Percentiles rank a stretch among this genome's conserved stretches.
Evolutionary conservation across 2,797 vertebrate genomes (phyloP).

Genomic region (Peromyscus melanophrys): DNA sequence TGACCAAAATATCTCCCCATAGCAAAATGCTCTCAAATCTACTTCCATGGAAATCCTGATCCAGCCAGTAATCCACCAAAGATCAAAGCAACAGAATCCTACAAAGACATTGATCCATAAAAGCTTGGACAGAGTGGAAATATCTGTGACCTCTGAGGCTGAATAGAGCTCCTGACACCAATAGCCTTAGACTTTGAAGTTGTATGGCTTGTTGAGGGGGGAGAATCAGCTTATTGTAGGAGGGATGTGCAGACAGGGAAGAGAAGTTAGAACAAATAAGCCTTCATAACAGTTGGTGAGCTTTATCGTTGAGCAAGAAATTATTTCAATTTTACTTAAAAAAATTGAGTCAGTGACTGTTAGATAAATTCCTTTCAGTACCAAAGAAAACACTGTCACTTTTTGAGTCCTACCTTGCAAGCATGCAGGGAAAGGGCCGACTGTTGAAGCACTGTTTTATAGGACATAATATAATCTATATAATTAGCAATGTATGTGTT

Average conservation of each 20-base stretch:
- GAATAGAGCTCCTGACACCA: conserved; percentile 55
- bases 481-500: background rate
- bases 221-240: background rate
- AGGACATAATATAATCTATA: background rate
- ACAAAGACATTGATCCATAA: conserved; percentile 58
- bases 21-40: conserved; percentile 55
- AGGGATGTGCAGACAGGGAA: background rate
- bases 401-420: background rate
- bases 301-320: background rate
- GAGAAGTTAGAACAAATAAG: background rate
- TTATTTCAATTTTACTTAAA: background rate
- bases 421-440: rapidly evolving
- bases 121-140: conserved; percentile 41
- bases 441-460: background rate
- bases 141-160: conserved; percentile 63
- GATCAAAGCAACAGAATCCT: conserved; percentile 75
- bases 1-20: conserved; percentile 43
- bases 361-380: background rate
- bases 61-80: conserved; percentile 63
- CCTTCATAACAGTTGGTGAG: background rate
- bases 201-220: conserved; percentile 12
- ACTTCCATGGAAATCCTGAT: conserved; percentile 65
- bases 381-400: rapidly evolving
- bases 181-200: conserved; percentile 63
- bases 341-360: background rate